These are phyloP conservation scores for Brachirus orientalis DNA, from an alignment of 2,113 vertebrate species.

Conservation along the genomic window DNA sequence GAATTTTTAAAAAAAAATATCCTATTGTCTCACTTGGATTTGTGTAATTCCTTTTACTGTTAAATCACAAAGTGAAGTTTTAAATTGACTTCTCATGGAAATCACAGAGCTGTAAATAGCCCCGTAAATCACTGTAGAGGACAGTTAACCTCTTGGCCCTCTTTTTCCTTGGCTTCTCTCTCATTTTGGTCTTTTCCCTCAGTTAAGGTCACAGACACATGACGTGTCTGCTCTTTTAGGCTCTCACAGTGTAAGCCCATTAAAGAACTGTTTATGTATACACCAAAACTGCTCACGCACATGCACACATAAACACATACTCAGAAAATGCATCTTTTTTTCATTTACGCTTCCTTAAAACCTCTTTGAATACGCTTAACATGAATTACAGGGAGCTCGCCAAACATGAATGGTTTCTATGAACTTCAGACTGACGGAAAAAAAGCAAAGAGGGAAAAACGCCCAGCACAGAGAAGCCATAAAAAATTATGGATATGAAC, in stretches of 20 bases:
- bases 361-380: conserved; percentile 7
- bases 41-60: no score
- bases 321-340: not conserved
- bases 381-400: conserved; percentile 29
- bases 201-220: conserved; percentile 35
- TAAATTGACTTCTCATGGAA: not conserved
- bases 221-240: conserved; percentile 9
- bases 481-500: conserved; percentile 25
- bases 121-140: no score
- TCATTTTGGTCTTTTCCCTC: not conserved
- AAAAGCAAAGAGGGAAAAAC: conserved; percentile 3
- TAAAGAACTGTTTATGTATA: conserved; percentile 35
- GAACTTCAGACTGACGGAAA: not conserved
- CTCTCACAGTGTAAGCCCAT: conserved; percentile 3
- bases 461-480: conserved; percentile 7
- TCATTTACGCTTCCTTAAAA: not conserved
- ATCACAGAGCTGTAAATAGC: not conserved
- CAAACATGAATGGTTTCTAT: conserved; percentile 6
- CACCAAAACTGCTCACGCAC: conserved; percentile 13
- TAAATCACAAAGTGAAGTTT: no score
- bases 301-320: not conserved
- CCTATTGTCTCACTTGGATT: no score
- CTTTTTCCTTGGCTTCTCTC: not conserved
- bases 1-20: no score
- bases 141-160: not conserved